Conservation (phyloP, 2,113 vertebrate genomes). For the Pseudorectes ferrugineus region DNA sequence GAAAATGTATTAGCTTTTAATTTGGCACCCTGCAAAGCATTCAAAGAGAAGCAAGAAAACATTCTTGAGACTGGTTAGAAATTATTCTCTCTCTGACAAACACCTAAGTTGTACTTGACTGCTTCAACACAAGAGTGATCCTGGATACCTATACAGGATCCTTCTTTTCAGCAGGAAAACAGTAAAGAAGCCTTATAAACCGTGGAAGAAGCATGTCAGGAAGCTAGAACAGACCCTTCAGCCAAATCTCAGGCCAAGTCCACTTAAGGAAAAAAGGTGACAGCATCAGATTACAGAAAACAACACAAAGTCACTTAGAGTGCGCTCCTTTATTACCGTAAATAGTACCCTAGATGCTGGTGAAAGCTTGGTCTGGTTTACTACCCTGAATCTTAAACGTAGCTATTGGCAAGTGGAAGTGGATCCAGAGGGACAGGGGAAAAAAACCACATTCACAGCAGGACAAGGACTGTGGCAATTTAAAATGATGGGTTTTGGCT, state of each 20-base stretch:
- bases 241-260: neutral
- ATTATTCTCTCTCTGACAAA: neutral
- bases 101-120: neutral
- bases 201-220: neutral
- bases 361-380: constrained; percentile 14
- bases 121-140: neutral
- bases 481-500: constrained; percentile 57
- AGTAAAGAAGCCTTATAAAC: neutral
- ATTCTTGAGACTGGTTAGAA: neutral
- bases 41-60: neutral
- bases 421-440: neutral
- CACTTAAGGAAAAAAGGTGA: neutral
- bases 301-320: neutral
- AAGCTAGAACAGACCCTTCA: neutral
- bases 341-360: neutral
- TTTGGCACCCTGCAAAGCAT: neutral
- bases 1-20: neutral
- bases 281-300: neutral
- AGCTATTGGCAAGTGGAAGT: constrained; percentile 40
- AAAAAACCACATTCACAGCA: constrained; percentile 7
- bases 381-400: constrained; percentile 43
- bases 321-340: neutral
- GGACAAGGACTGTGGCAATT: constrained; percentile 64
- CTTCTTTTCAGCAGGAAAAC: neutral
- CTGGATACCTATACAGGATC: neutral